A percentile compares a stretch with the other conserved stretches of the same genome.
Conservation (phyloP, 2,113 vertebrate species). For the Artemisiospiza belli region DNA sequence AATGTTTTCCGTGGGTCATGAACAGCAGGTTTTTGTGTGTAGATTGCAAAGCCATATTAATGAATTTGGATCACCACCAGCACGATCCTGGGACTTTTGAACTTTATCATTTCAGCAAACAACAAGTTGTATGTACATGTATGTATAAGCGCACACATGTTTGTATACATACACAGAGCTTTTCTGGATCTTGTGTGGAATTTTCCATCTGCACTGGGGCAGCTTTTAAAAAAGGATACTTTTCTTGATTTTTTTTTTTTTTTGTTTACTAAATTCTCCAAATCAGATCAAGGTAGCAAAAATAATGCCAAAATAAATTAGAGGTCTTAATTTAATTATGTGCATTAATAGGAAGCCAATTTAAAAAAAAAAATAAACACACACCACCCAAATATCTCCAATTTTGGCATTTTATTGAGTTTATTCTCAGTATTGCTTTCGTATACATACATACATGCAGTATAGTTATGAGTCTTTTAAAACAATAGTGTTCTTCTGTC, state of each 20-base stretch:
- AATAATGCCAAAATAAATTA: background rate
- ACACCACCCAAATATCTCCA: background rate
- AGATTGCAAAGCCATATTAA: background rate
- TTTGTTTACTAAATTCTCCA: background rate
- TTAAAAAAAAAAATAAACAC: background rate
- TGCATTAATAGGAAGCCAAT: background rate
- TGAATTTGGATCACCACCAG: background rate
- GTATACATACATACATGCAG: background rate
- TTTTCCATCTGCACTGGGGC: background rate
- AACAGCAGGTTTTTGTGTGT: background rate
- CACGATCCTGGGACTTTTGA: background rate
- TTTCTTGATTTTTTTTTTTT: background rate
- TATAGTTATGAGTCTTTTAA: background rate
- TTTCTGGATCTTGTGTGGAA: background rate
- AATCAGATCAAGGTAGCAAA: background rate
- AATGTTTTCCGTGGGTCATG: background rate
- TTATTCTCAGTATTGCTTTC: background rate
- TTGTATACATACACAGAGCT: background rate
- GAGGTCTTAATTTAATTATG: background rate
- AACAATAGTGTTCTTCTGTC: background rate
- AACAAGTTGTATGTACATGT: background rate
- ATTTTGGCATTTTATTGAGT: background rate
- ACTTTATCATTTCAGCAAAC: background rate
- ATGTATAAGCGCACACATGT: fast-evolving
- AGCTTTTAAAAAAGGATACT: background rate